Conservation (phyloP, 1,140 invertebrate genomes). For the Spodoptera frugiperda region DNA sequence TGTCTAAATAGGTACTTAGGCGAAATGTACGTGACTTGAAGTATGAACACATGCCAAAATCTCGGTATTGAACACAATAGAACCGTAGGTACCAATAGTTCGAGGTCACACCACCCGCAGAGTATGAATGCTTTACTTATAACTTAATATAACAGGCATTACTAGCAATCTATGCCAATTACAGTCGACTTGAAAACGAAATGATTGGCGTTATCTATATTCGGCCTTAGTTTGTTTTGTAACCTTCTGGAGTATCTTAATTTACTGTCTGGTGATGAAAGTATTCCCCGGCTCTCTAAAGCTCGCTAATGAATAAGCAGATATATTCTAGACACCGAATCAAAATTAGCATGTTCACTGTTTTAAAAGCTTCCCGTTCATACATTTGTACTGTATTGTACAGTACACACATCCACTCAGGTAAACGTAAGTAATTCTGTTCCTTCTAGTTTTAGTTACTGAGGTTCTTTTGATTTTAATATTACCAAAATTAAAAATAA, state of each 20-base stretch:
- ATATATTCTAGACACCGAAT: too few species aligned
- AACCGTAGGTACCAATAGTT: background rate
- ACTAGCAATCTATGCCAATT: slow-evolving; percentile 39
- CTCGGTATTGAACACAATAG: slow-evolving; percentile 39
- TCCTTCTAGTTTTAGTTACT: too few species aligned
- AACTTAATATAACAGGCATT: slow-evolving; percentile 39
- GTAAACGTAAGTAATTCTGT: too few species aligned
- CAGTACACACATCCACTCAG: too few species aligned
- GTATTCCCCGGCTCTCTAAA: too few species aligned
- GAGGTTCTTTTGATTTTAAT: too few species aligned
- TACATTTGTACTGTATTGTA: too few species aligned
- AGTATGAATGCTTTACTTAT: slow-evolving; percentile 40
- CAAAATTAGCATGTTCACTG: too few species aligned
- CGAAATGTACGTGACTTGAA: slow-evolving; percentile 65
- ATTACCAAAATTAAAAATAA: too few species aligned
- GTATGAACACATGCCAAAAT: slow-evolving; percentile 58
- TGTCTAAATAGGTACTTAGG: too few species aligned
- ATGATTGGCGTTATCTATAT: slow-evolving; percentile 36
- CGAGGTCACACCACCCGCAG: slow-evolving; percentile 49
- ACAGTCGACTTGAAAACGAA: slow-evolving; percentile 28
- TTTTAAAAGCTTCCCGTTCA: too few species aligned
- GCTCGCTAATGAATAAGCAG: too few species aligned
- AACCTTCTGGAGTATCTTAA: slow-evolving; percentile 7
- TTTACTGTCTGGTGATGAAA: background rate
- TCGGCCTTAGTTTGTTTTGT: slow-evolving; percentile 15